Evolutionary conservation across 1,140 invertebrate species (phyloP).

Genomic region (Micrasema minimum): DNA sequence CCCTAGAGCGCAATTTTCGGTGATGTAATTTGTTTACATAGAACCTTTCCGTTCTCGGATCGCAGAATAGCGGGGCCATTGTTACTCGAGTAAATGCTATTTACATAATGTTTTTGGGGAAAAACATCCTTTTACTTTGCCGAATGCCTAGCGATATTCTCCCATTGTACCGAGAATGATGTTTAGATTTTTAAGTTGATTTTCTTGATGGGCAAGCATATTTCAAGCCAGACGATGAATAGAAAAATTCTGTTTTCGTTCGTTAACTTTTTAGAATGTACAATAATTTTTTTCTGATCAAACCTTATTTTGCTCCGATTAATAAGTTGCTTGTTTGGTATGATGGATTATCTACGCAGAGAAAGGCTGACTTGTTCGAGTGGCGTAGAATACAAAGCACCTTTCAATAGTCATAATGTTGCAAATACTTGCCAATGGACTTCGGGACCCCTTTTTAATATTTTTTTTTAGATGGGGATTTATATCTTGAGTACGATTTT

Average conservation of each 20-base stretch:
- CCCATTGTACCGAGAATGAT: slow-evolving; percentile 27
- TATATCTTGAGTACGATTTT: no score
- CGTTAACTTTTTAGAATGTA: slow-evolving; percentile 9
- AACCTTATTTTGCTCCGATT: no score
- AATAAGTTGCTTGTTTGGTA: no score
- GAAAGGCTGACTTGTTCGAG: no score
- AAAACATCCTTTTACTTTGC: slow-evolving; percentile 35
- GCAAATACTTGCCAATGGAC: no score
- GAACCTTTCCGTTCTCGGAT: slow-evolving; percentile 1
- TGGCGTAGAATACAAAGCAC: no score
- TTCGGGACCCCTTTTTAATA: no score
- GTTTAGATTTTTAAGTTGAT: slow-evolving; percentile 35
- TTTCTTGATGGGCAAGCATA: slow-evolving; percentile 25
- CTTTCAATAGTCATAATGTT: no score
- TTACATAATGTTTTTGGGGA: slow-evolving; percentile 47
- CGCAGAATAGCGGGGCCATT: slow-evolving; percentile 22
- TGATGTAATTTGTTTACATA: slow-evolving; percentile 11
- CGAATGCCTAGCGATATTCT: slow-evolving; percentile 28
- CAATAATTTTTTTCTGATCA: no score
- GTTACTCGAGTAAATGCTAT: slow-evolving; percentile 44
- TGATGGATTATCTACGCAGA: no score
- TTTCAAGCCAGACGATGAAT: slow-evolving; percentile 24
- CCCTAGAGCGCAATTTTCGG: slow-evolving; percentile 8
- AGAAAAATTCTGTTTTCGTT: slow-evolving; percentile 7
- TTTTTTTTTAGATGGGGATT: no score